These are phyloP conservation scores for Loxodonta africana DNA, from an alignment of 2,113 vertebrate species.

Conservation along the genomic window DNA sequence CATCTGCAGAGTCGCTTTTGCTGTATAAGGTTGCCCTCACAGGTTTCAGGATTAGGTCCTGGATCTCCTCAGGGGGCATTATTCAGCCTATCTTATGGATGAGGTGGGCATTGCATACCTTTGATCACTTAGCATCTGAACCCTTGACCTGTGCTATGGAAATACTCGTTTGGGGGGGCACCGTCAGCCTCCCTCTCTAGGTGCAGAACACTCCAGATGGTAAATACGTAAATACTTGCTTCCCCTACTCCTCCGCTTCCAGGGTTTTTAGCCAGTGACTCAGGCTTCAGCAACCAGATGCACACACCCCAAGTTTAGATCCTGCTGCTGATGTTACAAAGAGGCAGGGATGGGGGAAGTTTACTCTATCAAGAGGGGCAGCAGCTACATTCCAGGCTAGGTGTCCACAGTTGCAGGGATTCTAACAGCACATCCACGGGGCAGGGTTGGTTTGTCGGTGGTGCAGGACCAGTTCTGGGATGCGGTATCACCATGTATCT, in stretches of 20 bases:
- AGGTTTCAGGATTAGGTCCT: background rate
- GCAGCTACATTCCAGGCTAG: fast-evolving
- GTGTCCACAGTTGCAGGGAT: too few relatives aligned
- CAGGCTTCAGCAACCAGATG: background rate
- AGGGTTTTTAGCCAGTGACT: background rate
- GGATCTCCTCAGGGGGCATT: too few relatives aligned
- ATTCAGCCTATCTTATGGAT: fast-evolving
- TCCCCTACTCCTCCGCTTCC: background rate
- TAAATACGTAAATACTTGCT: too few relatives aligned
- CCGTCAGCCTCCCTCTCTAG: background rate
- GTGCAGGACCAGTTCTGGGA: background rate
- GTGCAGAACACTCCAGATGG: background rate
- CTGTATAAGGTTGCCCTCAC: fast-evolving
- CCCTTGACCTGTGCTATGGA: background rate
- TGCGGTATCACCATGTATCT: background rate
- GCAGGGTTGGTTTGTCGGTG: fast-evolving
- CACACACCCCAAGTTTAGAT: background rate
- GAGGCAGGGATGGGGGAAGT: too few relatives aligned
- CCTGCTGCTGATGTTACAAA: background rate
- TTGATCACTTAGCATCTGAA: background rate
- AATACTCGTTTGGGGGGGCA: background rate
- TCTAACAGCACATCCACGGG: background rate
- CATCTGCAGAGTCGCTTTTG: background rate
- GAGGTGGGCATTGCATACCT: fast-evolving
- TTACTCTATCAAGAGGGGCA: background rate